Evolutionary conservation across 2,113 vertebrate species (phyloP), one percentile per base, ranked within the genome.

Genomic region (Neogobius melanostomus): DNA sequence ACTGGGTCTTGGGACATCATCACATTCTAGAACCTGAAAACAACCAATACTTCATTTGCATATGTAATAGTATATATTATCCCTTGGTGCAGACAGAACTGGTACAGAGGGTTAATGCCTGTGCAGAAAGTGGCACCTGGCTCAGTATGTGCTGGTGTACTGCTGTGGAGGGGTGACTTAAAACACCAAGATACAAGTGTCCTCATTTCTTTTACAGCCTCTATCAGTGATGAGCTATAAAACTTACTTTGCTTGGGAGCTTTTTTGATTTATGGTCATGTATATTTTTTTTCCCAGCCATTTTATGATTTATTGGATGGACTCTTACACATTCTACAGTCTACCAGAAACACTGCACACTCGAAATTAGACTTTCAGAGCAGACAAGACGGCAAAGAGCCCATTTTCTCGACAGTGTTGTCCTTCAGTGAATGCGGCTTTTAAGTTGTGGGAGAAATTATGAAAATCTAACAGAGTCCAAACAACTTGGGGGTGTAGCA

Each of bases 211-310:
- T 44, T 71, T 45, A n/a, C 7, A 15, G 61, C 49, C 67, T 67
- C 44, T 3, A 14, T 77, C 57, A 57, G 59, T 7, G 16, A 43
- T 56, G n/a, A 12, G 12, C 48, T 49, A 43, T 21, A n/a, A 15
- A 64, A 56, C 7, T 11, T 66, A 11, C 61, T 60, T 60, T 73
- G 54, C 44, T 66, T 28, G n/a, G 47, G 46, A 61, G 62, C 16
- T 43, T 43, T 50, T 43, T 45, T 63, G 14, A 76, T 70, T 66
- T 74, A 63, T 77, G 21, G 44, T 6, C 10, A 64, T 10, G 16
- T 48, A 11, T 61, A 9, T 61, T 61, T 61, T 21, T 56, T 64
- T 64, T 21, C n/a, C 6, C 43, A 62, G 66, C 57, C 66, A 46
- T 56, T 48, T 12, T 9, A 49, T 45, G 12, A 57, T 71, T 16